Percentiles rank a stretch among this genome's conserved stretches.
These are phyloP conservation scores for Formica aserva DNA, from an alignment of 2,888 invertebrate species.

Conservation along the genomic window DNA sequence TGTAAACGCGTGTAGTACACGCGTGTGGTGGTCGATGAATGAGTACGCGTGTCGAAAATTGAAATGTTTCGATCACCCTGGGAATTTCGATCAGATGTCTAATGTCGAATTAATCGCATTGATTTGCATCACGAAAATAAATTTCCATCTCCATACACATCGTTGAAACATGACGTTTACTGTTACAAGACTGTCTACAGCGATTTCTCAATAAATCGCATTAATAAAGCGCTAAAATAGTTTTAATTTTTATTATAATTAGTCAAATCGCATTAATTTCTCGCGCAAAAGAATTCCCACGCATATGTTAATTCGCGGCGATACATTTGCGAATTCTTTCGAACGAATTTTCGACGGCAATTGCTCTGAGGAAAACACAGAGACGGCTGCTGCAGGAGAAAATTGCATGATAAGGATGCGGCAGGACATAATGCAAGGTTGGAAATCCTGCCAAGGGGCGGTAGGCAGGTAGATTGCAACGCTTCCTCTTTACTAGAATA, in stretches of 20 bases:
- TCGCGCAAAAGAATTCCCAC: not conserved
- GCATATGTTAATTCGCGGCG: not conserved
- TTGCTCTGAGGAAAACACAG: constrained; percentile 27
- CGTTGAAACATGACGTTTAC: not conserved
- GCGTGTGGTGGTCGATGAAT: not conserved
- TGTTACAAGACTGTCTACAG: not conserved
- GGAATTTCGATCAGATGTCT: not conserved
- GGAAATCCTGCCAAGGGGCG: constrained; percentile 36
- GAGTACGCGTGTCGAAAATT: constrained; percentile 31
- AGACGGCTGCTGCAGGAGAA: constrained; percentile 21
- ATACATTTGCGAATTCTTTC: not conserved
- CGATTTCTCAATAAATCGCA: not conserved
- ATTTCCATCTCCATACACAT: not conserved
- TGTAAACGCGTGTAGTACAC: constrained; percentile 25
- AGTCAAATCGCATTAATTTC: not conserved
- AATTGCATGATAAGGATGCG: not conserved
- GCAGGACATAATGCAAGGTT: constrained; percentile 26
- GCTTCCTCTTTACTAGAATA: constrained; percentile 44
- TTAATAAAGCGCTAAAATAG: not conserved
- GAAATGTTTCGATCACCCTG: constrained; percentile 1
- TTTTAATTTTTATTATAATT: not conserved
- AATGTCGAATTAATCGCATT: not conserved
- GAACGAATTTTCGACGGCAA: not conserved
- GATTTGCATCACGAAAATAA: not conserved
- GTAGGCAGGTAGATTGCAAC: constrained; percentile 40